Percentiles rank a stretch among this genome's conserved stretches.
Conservation (phyloP, 2,888 invertebrate species). For the Nemurella pictetii region DNA sequence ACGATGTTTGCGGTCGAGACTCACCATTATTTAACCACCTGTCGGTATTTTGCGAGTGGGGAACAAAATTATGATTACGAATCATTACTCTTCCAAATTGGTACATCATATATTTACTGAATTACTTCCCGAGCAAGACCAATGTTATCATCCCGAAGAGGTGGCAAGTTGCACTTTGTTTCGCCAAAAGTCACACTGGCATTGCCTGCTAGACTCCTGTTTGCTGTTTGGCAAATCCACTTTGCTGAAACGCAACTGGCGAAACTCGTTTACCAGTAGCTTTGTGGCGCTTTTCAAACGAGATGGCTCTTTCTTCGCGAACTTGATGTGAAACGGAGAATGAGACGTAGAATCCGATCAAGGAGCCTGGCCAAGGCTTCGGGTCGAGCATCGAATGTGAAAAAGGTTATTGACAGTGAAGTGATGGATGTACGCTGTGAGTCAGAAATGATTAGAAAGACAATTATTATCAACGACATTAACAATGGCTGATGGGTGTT, state of each 20-base stretch:
- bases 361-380: background rate
- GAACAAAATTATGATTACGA: conserved; percentile 2
- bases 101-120: background rate
- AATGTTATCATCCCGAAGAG: background rate
- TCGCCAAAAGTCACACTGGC: background rate
- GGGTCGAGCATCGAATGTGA: background rate
- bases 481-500: conserved; percentile 20
- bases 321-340: background rate
- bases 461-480: conserved; percentile 8
- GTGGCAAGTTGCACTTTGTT: no score
- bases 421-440: background rate
- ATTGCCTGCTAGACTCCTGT: background rate
- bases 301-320: background rate
- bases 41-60: background rate
- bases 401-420: conserved; percentile 15
- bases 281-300: background rate
- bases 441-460: conserved; percentile 19
- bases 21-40: conserved; percentile 1
- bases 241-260: background rate
- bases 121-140: background rate
- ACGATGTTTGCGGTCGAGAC: background rate
- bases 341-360: background rate
- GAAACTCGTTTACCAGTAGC: background rate
- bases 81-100: conserved; percentile 4
- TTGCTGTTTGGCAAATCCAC: background rate